A percentile compares a stretch with the other conserved stretches of the same genome.
These are phyloP conservation scores for Lepas anatifera DNA, from an alignment of 2,888 invertebrate species.

Conservation along the genomic window DNA sequence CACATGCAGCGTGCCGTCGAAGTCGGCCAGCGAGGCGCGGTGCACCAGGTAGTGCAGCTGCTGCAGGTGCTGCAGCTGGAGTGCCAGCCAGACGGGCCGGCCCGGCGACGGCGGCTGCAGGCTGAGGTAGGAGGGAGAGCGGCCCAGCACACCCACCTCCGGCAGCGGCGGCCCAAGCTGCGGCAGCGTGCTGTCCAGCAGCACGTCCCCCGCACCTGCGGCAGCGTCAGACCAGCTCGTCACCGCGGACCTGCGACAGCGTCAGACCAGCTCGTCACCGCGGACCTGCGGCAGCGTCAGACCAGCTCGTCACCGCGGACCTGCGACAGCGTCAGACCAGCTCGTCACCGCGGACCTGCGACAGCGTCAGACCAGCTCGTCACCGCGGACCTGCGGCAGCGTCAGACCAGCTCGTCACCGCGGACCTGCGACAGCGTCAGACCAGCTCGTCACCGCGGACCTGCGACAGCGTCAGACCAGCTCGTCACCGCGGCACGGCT, in stretches of 20 bases:
- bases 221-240: neutral
- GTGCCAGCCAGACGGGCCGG: neutral
- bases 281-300: too few relatives aligned
- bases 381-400: too few relatives aligned
- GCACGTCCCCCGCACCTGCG: neutral
- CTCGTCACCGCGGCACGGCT: too few relatives aligned
- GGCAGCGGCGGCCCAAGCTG: neutral
- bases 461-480: too few relatives aligned
- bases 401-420: too few relatives aligned
- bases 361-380: too few relatives aligned
- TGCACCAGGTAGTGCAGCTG: neutral
- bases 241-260: neutral
- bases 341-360: too few relatives aligned
- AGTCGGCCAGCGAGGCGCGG: conserved; percentile 2
- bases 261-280: too few relatives aligned
- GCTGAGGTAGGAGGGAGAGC: neutral
- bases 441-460: too few relatives aligned
- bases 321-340: too few relatives aligned
- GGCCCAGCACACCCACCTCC: neutral
- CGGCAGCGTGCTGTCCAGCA: neutral
- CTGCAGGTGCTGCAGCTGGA: neutral
- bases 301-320: too few relatives aligned
- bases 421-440: too few relatives aligned
- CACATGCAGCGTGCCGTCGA: neutral
- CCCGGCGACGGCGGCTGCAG: neutral